A percentile compares a stretch with the other conserved stretches of the same genome.
These are phyloP conservation scores for Spea multiplicata DNA, from an alignment of 2,113 vertebrate species.

Conservation along the genomic window DNA sequence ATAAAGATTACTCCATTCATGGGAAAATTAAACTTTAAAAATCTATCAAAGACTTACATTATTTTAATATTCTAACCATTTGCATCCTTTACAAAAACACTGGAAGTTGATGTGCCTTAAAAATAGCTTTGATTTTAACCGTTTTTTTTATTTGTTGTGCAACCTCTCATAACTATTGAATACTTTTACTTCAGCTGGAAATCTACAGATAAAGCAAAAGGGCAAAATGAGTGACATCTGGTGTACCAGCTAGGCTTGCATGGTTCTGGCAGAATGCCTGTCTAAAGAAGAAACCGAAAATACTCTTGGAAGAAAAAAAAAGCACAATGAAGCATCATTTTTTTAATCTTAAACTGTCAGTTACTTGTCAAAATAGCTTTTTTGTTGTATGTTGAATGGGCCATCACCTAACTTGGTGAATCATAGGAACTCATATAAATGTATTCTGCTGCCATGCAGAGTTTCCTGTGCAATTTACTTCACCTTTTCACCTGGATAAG, in stretches of 20 bases:
- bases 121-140: constrained; percentile 6
- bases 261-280: constrained; percentile 62
- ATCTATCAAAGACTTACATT: no score
- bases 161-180: constrained; percentile 56
- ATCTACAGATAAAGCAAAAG: constrained; percentile 67
- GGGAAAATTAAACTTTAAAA: no score
- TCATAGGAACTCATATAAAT: constrained; percentile 14
- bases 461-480: constrained; percentile 55
- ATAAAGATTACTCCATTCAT: no score
- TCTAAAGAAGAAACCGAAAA: constrained; percentile 51
- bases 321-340: constrained; percentile 52
- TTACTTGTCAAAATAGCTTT: constrained; percentile 54
- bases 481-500: constrained; percentile 54
- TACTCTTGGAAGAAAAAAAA: constrained; percentile 44
- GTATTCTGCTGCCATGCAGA: constrained; percentile 41
- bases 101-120: background rate
- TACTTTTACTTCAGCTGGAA: constrained; percentile 63
- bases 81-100: background rate
- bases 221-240: constrained; percentile 71
- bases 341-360: constrained; percentile 53
- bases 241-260: constrained; percentile 63
- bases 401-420: constrained; percentile 55
- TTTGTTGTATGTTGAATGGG: constrained; percentile 41
- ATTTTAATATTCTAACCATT: background rate
- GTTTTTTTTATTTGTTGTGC: constrained; percentile 9